Base-by-base conservation (phyloP, 2,113 vertebrate genomes). In the Anguilla rostrata region DNA sequence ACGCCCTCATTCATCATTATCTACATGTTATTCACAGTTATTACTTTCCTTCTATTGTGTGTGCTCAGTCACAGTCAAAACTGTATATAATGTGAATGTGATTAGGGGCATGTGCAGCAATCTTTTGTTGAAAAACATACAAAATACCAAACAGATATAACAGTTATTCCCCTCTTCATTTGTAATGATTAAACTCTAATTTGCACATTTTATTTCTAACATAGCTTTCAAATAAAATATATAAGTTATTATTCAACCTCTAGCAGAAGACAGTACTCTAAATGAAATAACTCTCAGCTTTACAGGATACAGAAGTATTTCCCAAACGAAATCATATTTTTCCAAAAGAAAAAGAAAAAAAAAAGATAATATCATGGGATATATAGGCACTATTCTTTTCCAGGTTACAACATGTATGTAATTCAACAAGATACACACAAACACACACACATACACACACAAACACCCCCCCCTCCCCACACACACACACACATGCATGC, bases 361-460 rank as follows among this genome's bases (percentile, higher is more conserved):
- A 71, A n/a, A 71, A 75, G 1, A n/a, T 29, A 2, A 12, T 22
- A 8, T 75, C 26, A 75, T 9, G n/a, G 9, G 9, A 75, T 75
- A 75, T 12, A 75, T 6, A 29, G 71, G 1, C n/a, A 34, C n/a
- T 12, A 34, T 75, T 75, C n/a, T 29, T 75, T 26, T n/a, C 71
- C 8, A 75, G 71, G 71, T 34, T 26, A 75, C 71, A 75, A 2
- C 20, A 66, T 66, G 18, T 71, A 22, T n/a, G 26, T 11, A 29
- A 75, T 78, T 40, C 63, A 39, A 63, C 60, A 57, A n/a, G 26
- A 40, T 1, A 49, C 22, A 81, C 34, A 75, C 12, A 83, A 86
- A 87, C 79, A 83, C n/a, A 84, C 2, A 29, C 41, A 57, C 84
- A 86, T 81, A 83, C 66, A n/a, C 83, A 84, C 63, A 84, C 16